Conservation (phyloP, 2,113 vertebrate genomes). For the Serilophus lunatus region DNA sequence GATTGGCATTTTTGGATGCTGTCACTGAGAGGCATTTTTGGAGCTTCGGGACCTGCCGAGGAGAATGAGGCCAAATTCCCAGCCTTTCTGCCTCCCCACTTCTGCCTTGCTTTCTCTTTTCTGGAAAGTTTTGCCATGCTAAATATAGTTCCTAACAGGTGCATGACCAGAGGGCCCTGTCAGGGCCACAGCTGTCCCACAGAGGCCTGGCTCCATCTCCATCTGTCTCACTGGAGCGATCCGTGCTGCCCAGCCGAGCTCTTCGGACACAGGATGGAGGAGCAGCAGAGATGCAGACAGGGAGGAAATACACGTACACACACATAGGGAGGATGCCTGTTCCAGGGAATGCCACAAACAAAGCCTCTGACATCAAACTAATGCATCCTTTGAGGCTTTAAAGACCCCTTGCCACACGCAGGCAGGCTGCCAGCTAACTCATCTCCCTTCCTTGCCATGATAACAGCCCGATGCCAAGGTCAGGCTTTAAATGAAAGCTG, state of each 20-base stretch:
- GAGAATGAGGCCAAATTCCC: background rate
- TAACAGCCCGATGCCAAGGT: conserved; percentile 47
- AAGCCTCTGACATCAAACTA: conserved; percentile 37
- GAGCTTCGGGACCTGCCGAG: background rate
- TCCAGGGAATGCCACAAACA: background rate
- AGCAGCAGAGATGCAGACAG: background rate
- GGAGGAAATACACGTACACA: background rate
- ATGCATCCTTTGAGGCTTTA: conserved; percentile 41
- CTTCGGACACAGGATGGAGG: background rate
- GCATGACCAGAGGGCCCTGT: conserved; percentile 43
- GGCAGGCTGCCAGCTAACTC: conserved; percentile 46
- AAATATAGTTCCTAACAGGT: conserved; percentile 76
- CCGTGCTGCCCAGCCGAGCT: background rate
- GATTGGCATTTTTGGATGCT: background rate
- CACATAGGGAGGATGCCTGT: background rate
- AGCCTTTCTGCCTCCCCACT: background rate
- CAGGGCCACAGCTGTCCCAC: conserved; percentile 63
- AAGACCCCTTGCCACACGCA: background rate
- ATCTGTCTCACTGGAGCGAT: conserved; percentile 43
- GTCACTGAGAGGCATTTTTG: background rate
- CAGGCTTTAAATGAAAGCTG: conserved; percentile 27
- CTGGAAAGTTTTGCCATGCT: conserved; percentile 58
- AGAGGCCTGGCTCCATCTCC: conserved; percentile 51
- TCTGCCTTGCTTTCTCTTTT: conserved; percentile 25
- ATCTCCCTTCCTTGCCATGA: conserved; percentile 13